A percentile compares a stretch with the other conserved stretches of the same genome.
Evolutionary conservation across 2,797 vertebrate genomes (phyloP).

Genomic region (Vireo griseus): DNA sequence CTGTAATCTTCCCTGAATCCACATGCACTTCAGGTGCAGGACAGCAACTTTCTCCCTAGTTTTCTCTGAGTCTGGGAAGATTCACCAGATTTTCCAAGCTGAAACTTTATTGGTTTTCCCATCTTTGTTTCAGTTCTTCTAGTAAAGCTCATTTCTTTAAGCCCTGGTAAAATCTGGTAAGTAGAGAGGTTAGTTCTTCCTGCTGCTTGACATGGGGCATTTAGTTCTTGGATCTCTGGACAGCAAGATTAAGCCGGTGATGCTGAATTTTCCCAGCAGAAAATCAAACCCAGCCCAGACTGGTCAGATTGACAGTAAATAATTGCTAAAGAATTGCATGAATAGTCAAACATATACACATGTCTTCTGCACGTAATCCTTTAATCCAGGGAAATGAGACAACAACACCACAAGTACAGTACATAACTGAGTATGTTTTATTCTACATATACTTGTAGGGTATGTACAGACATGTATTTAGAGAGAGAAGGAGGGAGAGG

Average conservation of each 20-base stretch:
- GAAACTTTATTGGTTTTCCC: neutral
- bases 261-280: neutral
- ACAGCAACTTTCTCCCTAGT: neutral
- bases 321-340: neutral
- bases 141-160: neutral
- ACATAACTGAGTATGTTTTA: neutral
- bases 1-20: conserved; percentile 20
- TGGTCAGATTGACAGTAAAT: neutral
- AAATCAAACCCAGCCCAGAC: neutral
- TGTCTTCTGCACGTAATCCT: neutral
- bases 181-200: neutral
- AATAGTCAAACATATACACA: neutral
- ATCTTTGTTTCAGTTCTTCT: conserved; percentile 2
- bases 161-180: neutral
- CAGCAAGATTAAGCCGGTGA: neutral
- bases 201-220: neutral
- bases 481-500: neutral
- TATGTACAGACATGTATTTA: neutral
- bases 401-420: neutral
- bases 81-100: conserved; percentile 1
- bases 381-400: neutral
- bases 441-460: neutral
- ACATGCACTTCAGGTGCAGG: neutral
- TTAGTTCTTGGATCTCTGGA: neutral
- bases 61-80: neutral